Evolutionary conservation across 2,888 invertebrate species (phyloP).

Genomic region (Molanna angustata): DNA sequence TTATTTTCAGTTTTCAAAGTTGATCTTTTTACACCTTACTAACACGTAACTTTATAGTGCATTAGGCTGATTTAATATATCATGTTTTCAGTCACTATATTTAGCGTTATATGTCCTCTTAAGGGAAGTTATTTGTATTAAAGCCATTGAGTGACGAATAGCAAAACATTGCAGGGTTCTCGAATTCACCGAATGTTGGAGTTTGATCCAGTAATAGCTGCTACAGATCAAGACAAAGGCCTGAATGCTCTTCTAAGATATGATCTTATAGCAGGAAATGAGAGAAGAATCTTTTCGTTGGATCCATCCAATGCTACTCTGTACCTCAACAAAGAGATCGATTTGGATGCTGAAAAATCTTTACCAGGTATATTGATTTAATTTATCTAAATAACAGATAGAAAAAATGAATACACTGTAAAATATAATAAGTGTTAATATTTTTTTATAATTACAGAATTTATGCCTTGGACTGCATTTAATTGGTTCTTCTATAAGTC

Average conservation of each 20-base stretch:
- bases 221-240: slow-evolving; percentile 75
- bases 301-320: slow-evolving; percentile 72
- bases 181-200: slow-evolving; percentile 67
- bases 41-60: no score
- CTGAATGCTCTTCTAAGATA: slow-evolving; percentile 73
- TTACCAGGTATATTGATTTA: slow-evolving; percentile 66
- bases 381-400: no score
- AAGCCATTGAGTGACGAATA: no score
- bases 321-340: slow-evolving; percentile 76
- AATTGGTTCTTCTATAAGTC: not conserved
- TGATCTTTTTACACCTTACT: no score
- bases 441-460: not conserved
- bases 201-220: slow-evolving; percentile 71
- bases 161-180: slow-evolving; percentile 61
- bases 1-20: no score
- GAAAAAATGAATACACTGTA: no score
- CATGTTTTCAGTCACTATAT: no score
- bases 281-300: slow-evolving; percentile 70
- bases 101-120: no score
- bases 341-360: slow-evolving; percentile 69
- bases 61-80: no score
- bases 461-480: no score
- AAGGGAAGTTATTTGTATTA: no score
- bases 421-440: not conserved
- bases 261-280: slow-evolving; percentile 79